Evolutionary conservation across 2,113 vertebrate genomes (phyloP).

Genomic region (Haplotaxodon microlepis): DNA sequence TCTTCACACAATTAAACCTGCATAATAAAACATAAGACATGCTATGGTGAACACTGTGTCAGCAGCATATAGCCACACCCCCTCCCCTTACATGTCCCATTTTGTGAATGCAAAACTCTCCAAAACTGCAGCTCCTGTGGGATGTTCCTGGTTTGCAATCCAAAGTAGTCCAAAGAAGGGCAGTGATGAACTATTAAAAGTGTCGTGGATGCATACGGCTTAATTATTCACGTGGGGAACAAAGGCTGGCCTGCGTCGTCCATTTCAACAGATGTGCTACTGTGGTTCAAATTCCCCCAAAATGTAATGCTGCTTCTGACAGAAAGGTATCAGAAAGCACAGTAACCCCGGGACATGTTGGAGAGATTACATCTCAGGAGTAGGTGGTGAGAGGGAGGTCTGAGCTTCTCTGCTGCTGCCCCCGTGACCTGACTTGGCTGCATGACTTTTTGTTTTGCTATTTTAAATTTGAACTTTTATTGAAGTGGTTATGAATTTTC

Average conservation of each 20-base stretch:
- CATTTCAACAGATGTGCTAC: not conserved
- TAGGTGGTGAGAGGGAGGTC: not conserved
- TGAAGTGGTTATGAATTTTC: not conserved
- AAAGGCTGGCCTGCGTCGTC: fast-evolving
- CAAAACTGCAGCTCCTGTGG: not conserved
- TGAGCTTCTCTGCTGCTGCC: not conserved
- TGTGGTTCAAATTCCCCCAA: not conserved
- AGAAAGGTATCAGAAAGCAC: not conserved
- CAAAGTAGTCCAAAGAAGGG: not conserved
- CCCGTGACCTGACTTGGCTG: fast-evolving
- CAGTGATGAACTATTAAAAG: not conserved
- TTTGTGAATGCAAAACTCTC: not conserved
- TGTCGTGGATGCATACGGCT: not conserved
- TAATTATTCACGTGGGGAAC: not conserved
- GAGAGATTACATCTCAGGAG: not conserved
- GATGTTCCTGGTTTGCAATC: not conserved
- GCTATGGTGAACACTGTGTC: not conserved
- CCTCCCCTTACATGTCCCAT: not conserved
- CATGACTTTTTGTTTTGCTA: not conserved
- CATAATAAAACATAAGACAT: fast-evolving
- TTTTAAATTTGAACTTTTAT: fast-evolving
- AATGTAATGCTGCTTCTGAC: not conserved
- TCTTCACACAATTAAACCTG: not conserved
- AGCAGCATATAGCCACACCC: not conserved
- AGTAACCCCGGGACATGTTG: not conserved